Base-by-base conservation (phyloP, 2,888 invertebrate species). In the Ceramica pisi region DNA sequence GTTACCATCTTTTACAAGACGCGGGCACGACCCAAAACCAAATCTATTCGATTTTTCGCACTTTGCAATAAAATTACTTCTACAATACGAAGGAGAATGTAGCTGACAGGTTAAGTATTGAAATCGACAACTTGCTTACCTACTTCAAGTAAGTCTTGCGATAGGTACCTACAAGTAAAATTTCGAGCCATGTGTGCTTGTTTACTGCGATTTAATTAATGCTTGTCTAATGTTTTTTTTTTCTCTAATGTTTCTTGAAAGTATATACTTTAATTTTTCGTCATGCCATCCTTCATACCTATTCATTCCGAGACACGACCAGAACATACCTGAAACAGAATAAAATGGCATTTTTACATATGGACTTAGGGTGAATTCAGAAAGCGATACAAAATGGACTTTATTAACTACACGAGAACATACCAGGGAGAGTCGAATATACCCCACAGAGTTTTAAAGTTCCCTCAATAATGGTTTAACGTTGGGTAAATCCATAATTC, bases 241-340 rank as follows among this genome's bases (percentile, higher is more conserved):
- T n/a, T n/a, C n/a, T n/a, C n/a, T n/a, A n/a, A n/a, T n/a, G n/a
- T n/a, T n/a, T n/a, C n/a, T n/a, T n/a, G n/a, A n/a, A n/a, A n/a
- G n/a, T n/a, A n/a, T n/a, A 5, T 46, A 46, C 7, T 16, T 3
- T 12, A 10, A 10, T 19, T 14, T 50, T 16, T 16, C 2, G 0
- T 6, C 4, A 16, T 35, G 44, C 21, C 0, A n/a, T 16, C 6
- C 21, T 19, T 50, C 62, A 62, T 79, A 79, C 75, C 48, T 59
- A 50, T 80, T 63, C 6, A 50, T 65, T 75, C 21, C 26, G 2
- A 60, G 21, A 64, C 41, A 46, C 26, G 16, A 50, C 7, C 46
- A 21, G 46, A 51, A 63, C 77, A 69, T 78, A 78, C 77, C 77
- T 78, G 82, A 10, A 78, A 78, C 51, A 81, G 8, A 64, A 55